These are phyloP conservation scores for Tiphia femorata DNA, from an alignment of 2,888 invertebrate species.

Conservation along the genomic window DNA sequence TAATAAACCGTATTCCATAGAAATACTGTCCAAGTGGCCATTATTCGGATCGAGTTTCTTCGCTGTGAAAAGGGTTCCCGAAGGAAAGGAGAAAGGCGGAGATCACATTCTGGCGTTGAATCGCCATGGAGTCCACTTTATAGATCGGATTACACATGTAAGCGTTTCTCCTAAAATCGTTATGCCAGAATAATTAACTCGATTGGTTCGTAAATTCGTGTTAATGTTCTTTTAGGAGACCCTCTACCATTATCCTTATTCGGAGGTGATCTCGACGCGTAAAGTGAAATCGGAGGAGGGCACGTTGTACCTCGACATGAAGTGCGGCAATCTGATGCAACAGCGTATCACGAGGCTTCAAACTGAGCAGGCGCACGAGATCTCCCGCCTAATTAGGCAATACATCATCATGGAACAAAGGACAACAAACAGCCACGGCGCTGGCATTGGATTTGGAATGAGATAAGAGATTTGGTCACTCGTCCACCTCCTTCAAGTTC, in stretches of 20 bases:
- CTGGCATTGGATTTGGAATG: constrained; percentile 58
- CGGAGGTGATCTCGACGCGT: constrained; percentile 95
- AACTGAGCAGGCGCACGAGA: constrained; percentile 98
- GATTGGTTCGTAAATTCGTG: background rate
- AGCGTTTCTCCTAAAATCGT: constrained; percentile 52
- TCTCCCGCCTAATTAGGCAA: constrained; percentile 94
- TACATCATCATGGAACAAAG: constrained; percentile 93
- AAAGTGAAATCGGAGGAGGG: constrained; percentile 94
- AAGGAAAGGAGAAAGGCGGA: constrained; percentile 74
- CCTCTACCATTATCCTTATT: constrained; percentile 92
- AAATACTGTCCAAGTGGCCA: constrained; percentile 94
- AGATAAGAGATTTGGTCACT: constrained; percentile 55
- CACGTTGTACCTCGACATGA: constrained; percentile 93
- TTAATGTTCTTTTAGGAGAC: constrained; percentile 77
- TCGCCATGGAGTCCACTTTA: constrained; percentile 92
- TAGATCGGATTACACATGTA: constrained; percentile 91
- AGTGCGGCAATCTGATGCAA: constrained; percentile 95
- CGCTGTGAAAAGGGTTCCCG: constrained; percentile 86
- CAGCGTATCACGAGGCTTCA: constrained; percentile 95
- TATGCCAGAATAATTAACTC: no score
- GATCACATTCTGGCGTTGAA: constrained; percentile 95
- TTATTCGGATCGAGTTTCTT: constrained; percentile 99
- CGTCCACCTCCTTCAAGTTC: no score
- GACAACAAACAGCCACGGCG: constrained; percentile 58
- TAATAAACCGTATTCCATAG: constrained; percentile 72